Conservation (phyloP, 2,888 invertebrate species). For the Chaetogeoica ovagalla region DNA sequence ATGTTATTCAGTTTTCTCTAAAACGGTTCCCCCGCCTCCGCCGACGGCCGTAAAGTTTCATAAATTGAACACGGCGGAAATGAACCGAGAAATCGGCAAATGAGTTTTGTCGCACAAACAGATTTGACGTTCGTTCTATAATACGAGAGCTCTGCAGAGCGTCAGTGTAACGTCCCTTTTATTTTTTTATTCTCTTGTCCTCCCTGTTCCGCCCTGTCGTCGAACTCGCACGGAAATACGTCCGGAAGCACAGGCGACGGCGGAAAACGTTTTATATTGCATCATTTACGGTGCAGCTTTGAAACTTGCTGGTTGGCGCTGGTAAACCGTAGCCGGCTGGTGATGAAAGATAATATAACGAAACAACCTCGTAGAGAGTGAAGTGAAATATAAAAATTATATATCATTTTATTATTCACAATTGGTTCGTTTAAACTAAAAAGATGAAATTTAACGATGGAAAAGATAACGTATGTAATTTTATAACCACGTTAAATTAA, state of each 20-base stretch:
- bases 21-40: not conserved
- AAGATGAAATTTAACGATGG: conserved; percentile 1
- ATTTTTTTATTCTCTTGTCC: not conserved
- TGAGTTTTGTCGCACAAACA: conserved; percentile 52
- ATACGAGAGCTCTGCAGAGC: not conserved
- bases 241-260: conserved; percentile 38
- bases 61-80: conserved; percentile 48
- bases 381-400: not conserved
- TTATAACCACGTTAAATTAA: too few relatives aligned
- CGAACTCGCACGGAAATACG: not conserved
- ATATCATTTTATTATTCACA: conserved; percentile 18
- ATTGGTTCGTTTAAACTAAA: not conserved
- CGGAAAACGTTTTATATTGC: conserved; percentile 45
- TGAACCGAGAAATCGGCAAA: conserved; percentile 52
- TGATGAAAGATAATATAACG: not conserved
- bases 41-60: conserved; percentile 25
- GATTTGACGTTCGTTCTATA: conserved; percentile 34
- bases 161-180: too few relatives aligned
- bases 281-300: conserved; percentile 9
- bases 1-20: conserved; percentile 31
- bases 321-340: not conserved
- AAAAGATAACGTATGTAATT: not conserved
- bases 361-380: not conserved
- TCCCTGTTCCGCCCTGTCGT: not conserved
- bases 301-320: not conserved